Evolutionary conservation across 2,797 vertebrate genomes (phyloP), one percentile per base, ranked within the genome.

Genomic region (Phrynocephalus vlangalii): DNA sequence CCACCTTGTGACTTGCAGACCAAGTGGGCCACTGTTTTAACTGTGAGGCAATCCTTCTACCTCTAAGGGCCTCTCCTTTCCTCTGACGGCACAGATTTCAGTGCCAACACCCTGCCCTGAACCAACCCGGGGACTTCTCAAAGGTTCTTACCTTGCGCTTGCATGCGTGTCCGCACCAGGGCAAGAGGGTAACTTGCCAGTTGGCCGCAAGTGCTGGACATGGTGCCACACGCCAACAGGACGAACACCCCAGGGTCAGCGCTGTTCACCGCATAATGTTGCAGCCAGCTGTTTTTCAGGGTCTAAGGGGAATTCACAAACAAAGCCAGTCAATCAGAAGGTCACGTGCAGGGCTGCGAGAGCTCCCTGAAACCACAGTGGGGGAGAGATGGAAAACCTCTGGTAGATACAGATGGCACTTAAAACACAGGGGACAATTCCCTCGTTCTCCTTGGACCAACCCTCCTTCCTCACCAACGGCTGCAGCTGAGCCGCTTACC

Each of bases 131-230:
- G 77, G 10, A 16, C 10, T 0, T 56, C 56, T 13, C 13, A 68
- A 82, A 20, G 0, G 67, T 8, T 80, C 97, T 96, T 88, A 99
- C 99, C 99, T 98, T 99, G 98, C 6, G 97, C 99, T 95, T 99
- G 99, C 99, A 99, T 99, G 30, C 98, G 98, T 28, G 99, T 99
- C 94, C 99, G 97, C 91, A 99, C 98, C 3, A 99, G 97, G n/a
- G 99, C 98, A 24, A 99, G 96, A 0, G 99, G 99, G 94, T 99
- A 99, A 95, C 98, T 99, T 90, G 98, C 97, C 77, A 99, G 96
- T 91, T 99, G 98, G 5, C 98, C 98, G 48, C 99, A 99, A 0
- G 99, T 99, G 93, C 99, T 99, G 83, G 99, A 99, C 20, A 98
- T 98, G 88, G 98, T 99, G 75, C 98, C 97, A 77, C 98, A 99